phyloP scores from a whole-genome alignment of 2,797 vertebrate species.

The Oreochromis grahami region DNA sequence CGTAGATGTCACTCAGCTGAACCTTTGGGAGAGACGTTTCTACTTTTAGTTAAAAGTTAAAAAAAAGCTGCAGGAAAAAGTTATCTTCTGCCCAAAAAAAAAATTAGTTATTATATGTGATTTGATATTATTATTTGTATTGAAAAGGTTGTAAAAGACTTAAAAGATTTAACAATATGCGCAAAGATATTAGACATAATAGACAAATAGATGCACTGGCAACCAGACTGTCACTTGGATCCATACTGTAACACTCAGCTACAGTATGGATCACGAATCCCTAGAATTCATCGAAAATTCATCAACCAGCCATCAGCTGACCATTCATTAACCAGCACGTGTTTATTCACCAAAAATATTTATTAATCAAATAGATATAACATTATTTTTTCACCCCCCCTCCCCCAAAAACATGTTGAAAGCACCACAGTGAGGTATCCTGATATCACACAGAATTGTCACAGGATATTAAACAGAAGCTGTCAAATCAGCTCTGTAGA shows the following conservation, averaged over 20 bases:
- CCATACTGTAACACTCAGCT: not conserved
- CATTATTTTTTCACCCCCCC: not conserved
- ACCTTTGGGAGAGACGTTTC: not conserved
- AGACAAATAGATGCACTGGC: not conserved
- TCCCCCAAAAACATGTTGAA: not conserved
- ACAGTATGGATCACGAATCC: not conserved
- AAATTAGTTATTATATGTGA: rapidly evolving
- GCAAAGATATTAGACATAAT: not conserved
- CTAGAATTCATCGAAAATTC: not conserved
- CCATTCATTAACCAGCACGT: not conserved
- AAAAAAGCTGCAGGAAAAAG: not conserved
- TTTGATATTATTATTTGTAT: not conserved
- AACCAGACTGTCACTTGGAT: not conserved
- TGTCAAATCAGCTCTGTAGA: not conserved
- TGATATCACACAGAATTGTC: not conserved
- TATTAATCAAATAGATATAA: not conserved
- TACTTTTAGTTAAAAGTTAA: not conserved
- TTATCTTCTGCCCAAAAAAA: not conserved
- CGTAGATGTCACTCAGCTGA: not conserved
- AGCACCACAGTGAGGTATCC: not conserved
- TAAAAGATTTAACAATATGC: not conserved
- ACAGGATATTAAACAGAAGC: not conserved
- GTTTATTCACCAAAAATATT: not conserved
- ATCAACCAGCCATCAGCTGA: not conserved
- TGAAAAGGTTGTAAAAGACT: not conserved